Conservation (phyloP, 2,888 invertebrate genomes). For the Monoplex corrugatus region DNA sequence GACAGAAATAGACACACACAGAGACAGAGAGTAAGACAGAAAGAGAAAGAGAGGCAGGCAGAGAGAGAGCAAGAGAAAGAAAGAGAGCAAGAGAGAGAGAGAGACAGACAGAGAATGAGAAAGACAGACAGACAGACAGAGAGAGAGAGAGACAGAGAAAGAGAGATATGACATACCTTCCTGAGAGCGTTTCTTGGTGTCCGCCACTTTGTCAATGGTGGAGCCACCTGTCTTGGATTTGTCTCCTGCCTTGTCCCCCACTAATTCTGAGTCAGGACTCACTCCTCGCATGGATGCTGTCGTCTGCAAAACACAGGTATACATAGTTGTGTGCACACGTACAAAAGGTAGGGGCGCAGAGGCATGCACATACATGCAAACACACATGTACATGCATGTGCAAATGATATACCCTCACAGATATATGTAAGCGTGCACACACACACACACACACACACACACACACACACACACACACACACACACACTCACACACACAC, state of each 20-base stretch:
- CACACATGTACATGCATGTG: neutral
- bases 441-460: too few species aligned
- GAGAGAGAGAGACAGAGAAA: too few species aligned
- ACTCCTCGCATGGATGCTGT: slow-evolving; percentile 68
- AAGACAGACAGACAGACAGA: too few species aligned
- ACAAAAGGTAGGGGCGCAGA: neutral
- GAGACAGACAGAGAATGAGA: too few species aligned
- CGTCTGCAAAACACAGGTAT: slow-evolving; percentile 61
- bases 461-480: neutral
- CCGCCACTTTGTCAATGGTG: slow-evolving; percentile 47
- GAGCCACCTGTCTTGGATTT: slow-evolving; percentile 59
- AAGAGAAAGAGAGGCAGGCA: too few species aligned
- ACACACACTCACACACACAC: neutral
- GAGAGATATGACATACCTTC: slow-evolving; percentile 46
- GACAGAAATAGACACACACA: too few species aligned
- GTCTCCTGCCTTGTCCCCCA: slow-evolving; percentile 59
- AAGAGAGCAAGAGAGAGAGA: too few species aligned
- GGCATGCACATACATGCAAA: neutral
- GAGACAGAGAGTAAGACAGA: too few species aligned
- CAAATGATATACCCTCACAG: too few species aligned
- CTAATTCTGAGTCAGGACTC: slow-evolving; percentile 67
- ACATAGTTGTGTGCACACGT: neutral
- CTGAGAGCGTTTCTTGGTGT: slow-evolving; percentile 52
- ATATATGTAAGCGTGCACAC: too few species aligned
- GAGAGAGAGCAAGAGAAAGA: too few species aligned